Base-by-base conservation (phyloP, 2,888 invertebrate genomes). In the Ramazzottius varieornatus region DNA sequence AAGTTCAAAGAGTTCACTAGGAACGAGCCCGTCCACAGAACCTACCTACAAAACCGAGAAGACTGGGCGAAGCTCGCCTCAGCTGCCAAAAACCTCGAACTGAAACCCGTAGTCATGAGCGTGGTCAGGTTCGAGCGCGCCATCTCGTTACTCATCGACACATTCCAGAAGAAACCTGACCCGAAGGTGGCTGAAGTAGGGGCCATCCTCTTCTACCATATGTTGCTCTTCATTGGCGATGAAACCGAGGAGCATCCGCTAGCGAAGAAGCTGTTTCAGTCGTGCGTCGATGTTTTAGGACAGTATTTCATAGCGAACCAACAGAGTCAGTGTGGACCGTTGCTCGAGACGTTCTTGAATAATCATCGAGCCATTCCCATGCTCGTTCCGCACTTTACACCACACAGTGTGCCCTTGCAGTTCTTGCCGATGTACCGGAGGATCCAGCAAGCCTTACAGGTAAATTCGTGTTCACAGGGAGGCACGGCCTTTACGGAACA, bases 241-340 rank as follows among this genome's bases (percentile, higher is more conserved):
- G 54, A 54, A 29, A 16, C 54, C 8, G 54, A 54, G 4, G 54
- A 54, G 29, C 54, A 54, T 29, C 54, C 54, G 20, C 29, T 54
- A 29, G 29, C 54, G 20, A 13, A 24, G 29, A 54, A 54, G 54
- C 24, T 54, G 8, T 54, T 54, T 24, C 54, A 54, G 4, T 54
- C 54, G 24, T 54, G 54, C 24, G 54, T 54, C 16, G 54, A 54
- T 8, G 29, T 54, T 29, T 54, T 54, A 24, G 54, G 54, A 4
- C 54, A 54, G 54, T n/a, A 54, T 54, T 54, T 54, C 24, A 29
- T 54, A 13, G 54, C 54, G 20, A 54, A 54, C 29, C 54, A 54
- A 29, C 4, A 16, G n/a, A 24, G 4, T 24, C 54, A 54, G 29
- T 54, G 54, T 29, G 20, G 54, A 8, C 29, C 54, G 13, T 54